Conservation (phyloP, 2,113 vertebrate species). For the Osmerus eperlanus region DNA sequence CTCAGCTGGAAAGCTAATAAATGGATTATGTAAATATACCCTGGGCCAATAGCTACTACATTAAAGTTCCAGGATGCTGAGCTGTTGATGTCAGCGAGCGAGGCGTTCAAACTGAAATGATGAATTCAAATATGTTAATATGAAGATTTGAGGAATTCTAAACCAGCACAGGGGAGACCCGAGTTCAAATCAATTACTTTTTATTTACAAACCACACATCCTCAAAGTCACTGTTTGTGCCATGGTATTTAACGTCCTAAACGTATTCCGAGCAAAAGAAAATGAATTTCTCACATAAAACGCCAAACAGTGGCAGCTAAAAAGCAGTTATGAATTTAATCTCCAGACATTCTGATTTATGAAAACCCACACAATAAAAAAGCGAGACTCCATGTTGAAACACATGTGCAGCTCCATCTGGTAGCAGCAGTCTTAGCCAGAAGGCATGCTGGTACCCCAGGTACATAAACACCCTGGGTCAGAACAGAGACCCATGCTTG, state of each 20-base stretch:
- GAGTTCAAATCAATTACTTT: not conserved
- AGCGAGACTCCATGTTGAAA: constrained; percentile 5
- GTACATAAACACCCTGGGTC: constrained; percentile 28
- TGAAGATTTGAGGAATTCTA: not conserved
- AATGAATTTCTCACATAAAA: constrained; percentile 18
- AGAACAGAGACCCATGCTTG: not conserved
- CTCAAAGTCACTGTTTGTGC: not conserved
- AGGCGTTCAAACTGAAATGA: not conserved
- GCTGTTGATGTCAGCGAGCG: too few relatives aligned
- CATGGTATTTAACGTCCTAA: constrained; percentile 2
- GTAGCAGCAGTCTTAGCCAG: constrained; percentile 12
- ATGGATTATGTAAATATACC: constrained; percentile 41
- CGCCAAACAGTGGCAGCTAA: constrained; percentile 4
- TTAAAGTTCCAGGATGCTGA: constrained; percentile 21
- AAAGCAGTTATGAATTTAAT: constrained; percentile 24
- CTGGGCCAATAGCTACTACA: constrained; percentile 30
- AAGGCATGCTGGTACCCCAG: constrained; percentile 32
- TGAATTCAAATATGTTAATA: not conserved
- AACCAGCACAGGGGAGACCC: not conserved
- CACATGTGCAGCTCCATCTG: constrained; percentile 10
- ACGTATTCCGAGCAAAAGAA: constrained; percentile 20
- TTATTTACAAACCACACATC: constrained; percentile 20
- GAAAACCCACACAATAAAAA: constrained; percentile 28
- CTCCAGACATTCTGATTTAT: constrained; percentile 27
- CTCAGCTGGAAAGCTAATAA: constrained; percentile 24